Conservation (phyloP, 2,888 invertebrate genomes). For the Lysandra bellargus region DNA sequence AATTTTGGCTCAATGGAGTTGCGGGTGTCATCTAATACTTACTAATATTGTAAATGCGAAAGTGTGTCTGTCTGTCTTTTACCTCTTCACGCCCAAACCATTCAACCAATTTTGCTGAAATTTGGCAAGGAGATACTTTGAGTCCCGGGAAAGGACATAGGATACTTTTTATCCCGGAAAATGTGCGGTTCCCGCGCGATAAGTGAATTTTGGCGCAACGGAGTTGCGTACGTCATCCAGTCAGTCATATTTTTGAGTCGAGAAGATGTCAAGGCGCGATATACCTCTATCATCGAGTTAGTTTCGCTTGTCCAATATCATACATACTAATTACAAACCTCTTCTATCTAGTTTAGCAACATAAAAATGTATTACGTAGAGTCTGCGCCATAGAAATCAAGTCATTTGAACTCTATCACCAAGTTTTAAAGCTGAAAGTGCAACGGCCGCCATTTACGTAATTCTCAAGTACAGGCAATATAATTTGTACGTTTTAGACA, state of each 20-base stretch:
- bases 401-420: not conserved
- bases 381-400: not conserved
- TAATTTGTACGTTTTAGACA: constrained; percentile 17
- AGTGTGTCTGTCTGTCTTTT: too few relatives aligned
- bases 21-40: too few relatives aligned
- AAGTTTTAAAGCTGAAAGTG: not conserved
- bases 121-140: too few relatives aligned
- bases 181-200: too few relatives aligned
- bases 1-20: too few relatives aligned
- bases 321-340: not conserved
- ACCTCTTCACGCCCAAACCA: too few relatives aligned
- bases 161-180: too few relatives aligned
- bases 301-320: not conserved
- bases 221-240: too few relatives aligned
- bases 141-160: too few relatives aligned
- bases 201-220: too few relatives aligned
- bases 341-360: constrained; percentile 10
- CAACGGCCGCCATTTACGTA: not conserved
- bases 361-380: constrained; percentile 3
- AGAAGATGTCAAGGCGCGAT: not conserved
- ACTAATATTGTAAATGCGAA: too few relatives aligned
- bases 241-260: not conserved
- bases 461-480: constrained; percentile 2
- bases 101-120: too few relatives aligned
- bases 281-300: not conserved